Evolutionary conservation across 1,140 invertebrate species (phyloP).

Genomic region (Drosophila nannoptera): DNA sequence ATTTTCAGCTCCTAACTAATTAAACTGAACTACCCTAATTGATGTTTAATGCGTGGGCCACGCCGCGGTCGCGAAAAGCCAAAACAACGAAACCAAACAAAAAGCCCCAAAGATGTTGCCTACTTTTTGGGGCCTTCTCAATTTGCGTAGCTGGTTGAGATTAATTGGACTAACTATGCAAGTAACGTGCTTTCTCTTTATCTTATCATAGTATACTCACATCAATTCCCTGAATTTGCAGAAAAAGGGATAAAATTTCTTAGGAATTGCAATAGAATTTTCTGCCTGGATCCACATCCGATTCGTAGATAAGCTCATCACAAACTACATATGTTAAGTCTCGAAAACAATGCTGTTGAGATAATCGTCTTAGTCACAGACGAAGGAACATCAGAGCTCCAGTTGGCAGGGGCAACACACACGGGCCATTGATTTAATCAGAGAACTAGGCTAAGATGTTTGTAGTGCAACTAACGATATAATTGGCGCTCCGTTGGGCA

Average conservation of each 20-base stretch:
- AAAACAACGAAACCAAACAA: neutral
- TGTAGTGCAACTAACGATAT: neutral
- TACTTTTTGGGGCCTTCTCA: conserved; percentile 18
- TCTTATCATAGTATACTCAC: no score
- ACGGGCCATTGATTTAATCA: no score
- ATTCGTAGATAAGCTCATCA: no score
- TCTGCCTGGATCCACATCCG: no score
- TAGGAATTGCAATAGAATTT: no score
- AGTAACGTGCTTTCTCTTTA: no score
- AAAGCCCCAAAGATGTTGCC: conserved; percentile 12
- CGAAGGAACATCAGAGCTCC: no score
- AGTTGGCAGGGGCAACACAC: no score
- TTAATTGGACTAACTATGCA: neutral
- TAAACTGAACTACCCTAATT: conserved; percentile 37
- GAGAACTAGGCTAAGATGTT: neutral
- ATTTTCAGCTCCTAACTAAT: conserved; percentile 36
- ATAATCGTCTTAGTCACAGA: conserved; percentile 49
- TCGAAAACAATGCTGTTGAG: conserved; percentile 63
- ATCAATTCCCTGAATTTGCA: no score
- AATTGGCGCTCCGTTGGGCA: conserved; percentile 5
- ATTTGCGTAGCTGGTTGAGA: conserved; percentile 4
- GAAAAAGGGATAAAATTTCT: no score
- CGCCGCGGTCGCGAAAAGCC: neutral
- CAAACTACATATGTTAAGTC: conserved; percentile 16
- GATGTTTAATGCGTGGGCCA: conserved; percentile 20